Evolutionary conservation across 2,888 invertebrate genomes (phyloP), one percentile per base, ranked within the genome.

Genomic region (Cactoblastis cactorum): DNA sequence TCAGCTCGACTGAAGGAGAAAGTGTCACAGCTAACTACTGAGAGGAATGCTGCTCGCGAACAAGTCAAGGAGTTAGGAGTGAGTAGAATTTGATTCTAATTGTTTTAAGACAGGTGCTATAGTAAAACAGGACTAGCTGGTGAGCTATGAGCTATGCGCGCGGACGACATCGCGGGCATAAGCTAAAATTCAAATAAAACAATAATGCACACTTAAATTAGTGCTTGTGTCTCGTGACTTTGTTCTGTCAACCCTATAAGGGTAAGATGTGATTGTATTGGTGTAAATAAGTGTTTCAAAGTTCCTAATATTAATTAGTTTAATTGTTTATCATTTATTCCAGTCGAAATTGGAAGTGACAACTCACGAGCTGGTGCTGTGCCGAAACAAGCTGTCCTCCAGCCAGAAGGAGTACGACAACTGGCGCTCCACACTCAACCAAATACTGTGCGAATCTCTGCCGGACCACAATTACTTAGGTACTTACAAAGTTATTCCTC

Each of bases 41-140:
- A 91, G 58, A 76, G 90, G n/a, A 90, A 89, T 48, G 72, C 89
- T 0, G 79, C 90, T 0, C 74, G 76, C 48, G 88, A 91, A 55
- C 91, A 92, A 66, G 89, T 91, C 15, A 91, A 91, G 49, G 91
- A 91, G 54, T 65, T 91, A 22, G 88, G 87, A 53, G 90, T 90
- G 55, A 73, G 77, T 69, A 1, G 6, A 11, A 11, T 22, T 4
- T 38, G 8, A 1, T 0, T 19, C 18, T 19, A 18, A n/a, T 22
- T 5, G 22, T 22, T 22, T 22, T 22, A 22, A 5, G 5, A 22
- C 3, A 5, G 3, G 5, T 22, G 3, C 5, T 22, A 22, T 22
- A 22, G 3, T n/a, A n/a, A n/a, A n/a, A n/a, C n/a, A n/a, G n/a
- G n/a, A n/a, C n/a, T n/a, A n/a, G n/a, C 22, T 22, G 22, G 22